Evolutionary conservation across 2,797 vertebrate species (phyloP).

Genomic region (Scolopax rusticola): DNA sequence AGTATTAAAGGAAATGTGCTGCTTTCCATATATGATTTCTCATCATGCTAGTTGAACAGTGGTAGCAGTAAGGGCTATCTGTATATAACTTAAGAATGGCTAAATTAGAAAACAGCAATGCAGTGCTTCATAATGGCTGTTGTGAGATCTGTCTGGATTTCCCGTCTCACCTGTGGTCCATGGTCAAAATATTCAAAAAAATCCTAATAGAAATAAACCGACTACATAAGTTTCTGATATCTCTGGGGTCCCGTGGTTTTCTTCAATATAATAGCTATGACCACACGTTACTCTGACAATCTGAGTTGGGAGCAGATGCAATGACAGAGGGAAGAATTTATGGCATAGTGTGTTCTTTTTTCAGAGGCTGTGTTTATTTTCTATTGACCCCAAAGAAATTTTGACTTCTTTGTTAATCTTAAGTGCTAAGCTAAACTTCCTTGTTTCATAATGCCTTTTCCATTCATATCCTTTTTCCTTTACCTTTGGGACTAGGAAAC

Average conservation of each 20-base stretch:
- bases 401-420: not conserved
- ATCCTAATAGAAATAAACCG: not conserved
- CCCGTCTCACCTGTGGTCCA: not conserved
- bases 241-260: not conserved
- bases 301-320: not conserved
- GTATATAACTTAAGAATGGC: not conserved
- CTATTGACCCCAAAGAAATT: not conserved
- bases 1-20: not conserved
- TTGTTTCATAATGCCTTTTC: not conserved
- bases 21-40: not conserved
- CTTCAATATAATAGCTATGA: not conserved
- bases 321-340: not conserved
- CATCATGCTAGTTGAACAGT: not conserved
- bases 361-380: not conserved
- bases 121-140: not conserved
- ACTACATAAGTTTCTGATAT: not conserved
- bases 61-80: not conserved
- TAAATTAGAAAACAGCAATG: not conserved
- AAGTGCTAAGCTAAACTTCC: not conserved
- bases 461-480: not conserved
- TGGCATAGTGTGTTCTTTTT: not conserved
- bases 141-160: not conserved
- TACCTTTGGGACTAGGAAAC: not conserved
- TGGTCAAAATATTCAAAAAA: not conserved
- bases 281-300: not conserved